Percentiles rank a stretch among this genome's conserved stretches.
phyloP scores from a whole-genome alignment of 2,888 invertebrate species.

The Crematogaster levior region DNA sequence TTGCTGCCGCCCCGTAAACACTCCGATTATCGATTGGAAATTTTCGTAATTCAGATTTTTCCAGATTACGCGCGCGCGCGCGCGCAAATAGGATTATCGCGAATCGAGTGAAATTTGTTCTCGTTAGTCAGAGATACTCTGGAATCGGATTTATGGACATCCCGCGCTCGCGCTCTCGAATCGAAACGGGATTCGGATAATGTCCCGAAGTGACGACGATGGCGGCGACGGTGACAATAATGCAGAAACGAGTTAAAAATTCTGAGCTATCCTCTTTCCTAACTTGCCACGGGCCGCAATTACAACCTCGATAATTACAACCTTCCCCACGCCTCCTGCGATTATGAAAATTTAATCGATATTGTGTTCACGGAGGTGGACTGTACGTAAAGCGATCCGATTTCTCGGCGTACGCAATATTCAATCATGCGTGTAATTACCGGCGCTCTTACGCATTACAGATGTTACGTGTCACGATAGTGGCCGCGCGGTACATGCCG shows the following conservation, averaged over 20 bases:
- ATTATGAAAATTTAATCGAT: conserved; percentile 50
- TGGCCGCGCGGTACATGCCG: neutral
- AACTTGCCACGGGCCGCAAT: conserved; percentile 2
- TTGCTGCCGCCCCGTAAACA: conserved; percentile 15
- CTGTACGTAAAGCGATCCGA: conserved; percentile 28
- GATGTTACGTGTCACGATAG: conserved; percentile 2
- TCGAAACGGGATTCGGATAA: neutral
- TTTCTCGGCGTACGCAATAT: conserved; percentile 31
- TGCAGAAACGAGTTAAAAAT: conserved; percentile 5
- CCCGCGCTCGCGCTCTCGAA: neutral
- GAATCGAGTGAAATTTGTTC: conserved; percentile 6
- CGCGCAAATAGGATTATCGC: conserved; percentile 19
- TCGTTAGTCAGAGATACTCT: neutral
- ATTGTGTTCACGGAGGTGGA: conserved; percentile 66
- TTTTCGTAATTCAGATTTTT: conserved; percentile 28
- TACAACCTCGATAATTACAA: conserved; percentile 16
- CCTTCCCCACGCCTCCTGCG: neutral
- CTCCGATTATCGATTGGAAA: conserved; percentile 4
- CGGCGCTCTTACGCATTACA: conserved; percentile 16
- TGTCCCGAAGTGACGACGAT: neutral
- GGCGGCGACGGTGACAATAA: neutral
- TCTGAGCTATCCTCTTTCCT: neutral
- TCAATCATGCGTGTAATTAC: conserved; percentile 33
- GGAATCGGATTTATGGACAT: conserved; percentile 17
- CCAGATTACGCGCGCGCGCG: neutral